Percentiles rank a stretch among this genome's conserved stretches.
Conservation (phyloP, 2,113 vertebrate genomes). For the Tragelaphus buxtoni region DNA sequence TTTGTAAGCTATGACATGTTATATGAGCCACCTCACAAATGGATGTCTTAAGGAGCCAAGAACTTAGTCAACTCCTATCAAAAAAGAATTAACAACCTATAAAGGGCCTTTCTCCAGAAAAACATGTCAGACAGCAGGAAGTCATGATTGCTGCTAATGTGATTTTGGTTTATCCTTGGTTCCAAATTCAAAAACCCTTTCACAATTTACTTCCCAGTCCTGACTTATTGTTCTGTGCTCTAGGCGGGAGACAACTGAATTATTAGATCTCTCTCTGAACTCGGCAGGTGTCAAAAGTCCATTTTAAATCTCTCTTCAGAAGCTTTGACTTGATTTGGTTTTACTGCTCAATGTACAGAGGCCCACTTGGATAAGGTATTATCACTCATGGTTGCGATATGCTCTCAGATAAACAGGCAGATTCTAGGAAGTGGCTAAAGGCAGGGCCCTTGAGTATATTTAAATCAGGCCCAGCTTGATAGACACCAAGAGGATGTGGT, state of each 20-base stretch:
- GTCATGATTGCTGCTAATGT: not conserved
- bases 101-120: not conserved
- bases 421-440: constrained; percentile 14
- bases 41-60: not conserved
- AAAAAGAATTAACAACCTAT: not conserved
- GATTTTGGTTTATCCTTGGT: not conserved
- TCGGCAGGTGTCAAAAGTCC: not conserved
- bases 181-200: not conserved
- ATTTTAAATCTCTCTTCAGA: constrained; percentile 21
- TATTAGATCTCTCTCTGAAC: not conserved
- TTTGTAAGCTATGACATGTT: not conserved
- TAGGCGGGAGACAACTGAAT: not conserved
- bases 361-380: not conserved
- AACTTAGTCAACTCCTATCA: not conserved
- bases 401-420: not conserved
- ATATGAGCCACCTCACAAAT: not conserved
- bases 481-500: not conserved
- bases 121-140: not conserved
- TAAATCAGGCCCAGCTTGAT: not conserved
- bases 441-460: not conserved
- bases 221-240: not conserved
- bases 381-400: not conserved
- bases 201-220: not conserved
- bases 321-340: not conserved
- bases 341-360: not conserved